Percentiles rank a stretch among this genome's conserved stretches.
Conservation (phyloP, 2,888 invertebrate genomes). For the Netelia fuscicornis region DNA sequence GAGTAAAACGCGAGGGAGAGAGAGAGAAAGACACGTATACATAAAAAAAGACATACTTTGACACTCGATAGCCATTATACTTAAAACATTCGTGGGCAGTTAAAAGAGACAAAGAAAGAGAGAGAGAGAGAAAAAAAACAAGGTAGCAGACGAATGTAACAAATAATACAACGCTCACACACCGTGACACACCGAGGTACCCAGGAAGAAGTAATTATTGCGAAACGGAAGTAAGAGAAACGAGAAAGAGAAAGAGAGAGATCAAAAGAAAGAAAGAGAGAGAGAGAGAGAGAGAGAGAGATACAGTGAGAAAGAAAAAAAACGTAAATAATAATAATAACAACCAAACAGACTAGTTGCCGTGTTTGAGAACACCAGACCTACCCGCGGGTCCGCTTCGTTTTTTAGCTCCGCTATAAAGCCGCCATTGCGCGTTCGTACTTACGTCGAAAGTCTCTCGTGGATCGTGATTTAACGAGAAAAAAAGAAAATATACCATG, state of each 20-base stretch:
- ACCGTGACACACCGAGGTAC: conserved; percentile 74
- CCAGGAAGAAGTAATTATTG: conserved; percentile 74
- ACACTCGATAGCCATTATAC: conserved; percentile 69
- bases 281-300: conserved; percentile 69
- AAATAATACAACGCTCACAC: conserved; percentile 70
- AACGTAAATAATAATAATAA: conserved; percentile 74
- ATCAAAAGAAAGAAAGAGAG: conserved; percentile 66
- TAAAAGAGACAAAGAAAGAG: too few species aligned
- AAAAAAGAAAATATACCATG: neutral
- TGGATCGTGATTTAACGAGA: conserved; percentile 56
- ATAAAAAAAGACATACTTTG: conserved; percentile 69
- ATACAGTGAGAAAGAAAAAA: conserved; percentile 74
- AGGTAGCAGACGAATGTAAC: conserved; percentile 70
- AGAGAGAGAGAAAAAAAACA: too few species aligned
- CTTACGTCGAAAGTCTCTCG: conserved; percentile 59
- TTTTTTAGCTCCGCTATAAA: conserved; percentile 77
- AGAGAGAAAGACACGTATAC: conserved; percentile 75
- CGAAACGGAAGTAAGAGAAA: conserved; percentile 72
- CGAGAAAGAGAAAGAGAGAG: conserved; percentile 66
- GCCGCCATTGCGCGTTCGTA: conserved; percentile 67
- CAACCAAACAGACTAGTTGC: conserved; percentile 77
- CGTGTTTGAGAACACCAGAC: conserved; percentile 80
- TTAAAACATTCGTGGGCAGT: conserved; percentile 81
- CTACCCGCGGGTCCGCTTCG: conserved; percentile 85
- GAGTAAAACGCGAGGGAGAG: conserved; percentile 68